These are phyloP conservation scores for Drosophila subpulchrella DNA, from an alignment of 1,140 invertebrate genomes.

Conservation along the genomic window DNA sequence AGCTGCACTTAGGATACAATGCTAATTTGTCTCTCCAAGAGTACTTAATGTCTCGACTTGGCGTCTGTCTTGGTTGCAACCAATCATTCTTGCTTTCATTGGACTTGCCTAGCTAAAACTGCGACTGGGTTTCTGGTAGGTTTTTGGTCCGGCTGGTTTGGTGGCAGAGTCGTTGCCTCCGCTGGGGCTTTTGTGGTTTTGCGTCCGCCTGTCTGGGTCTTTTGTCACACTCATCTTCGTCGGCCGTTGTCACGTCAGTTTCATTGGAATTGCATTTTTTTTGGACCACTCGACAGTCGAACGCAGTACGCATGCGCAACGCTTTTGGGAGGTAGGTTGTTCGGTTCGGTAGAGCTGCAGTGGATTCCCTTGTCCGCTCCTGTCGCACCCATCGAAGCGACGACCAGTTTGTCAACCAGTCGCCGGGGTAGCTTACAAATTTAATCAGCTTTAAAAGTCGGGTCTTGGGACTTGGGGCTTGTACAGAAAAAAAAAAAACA, in stretches of 20 bases:
- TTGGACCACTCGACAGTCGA: constrained; percentile 25
- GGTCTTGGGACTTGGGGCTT: constrained; percentile 13
- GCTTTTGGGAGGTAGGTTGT: constrained; percentile 1
- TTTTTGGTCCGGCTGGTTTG: constrained; percentile 18
- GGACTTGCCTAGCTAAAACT: constrained; percentile 44
- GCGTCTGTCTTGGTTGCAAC: no score
- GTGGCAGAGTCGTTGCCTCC: constrained; percentile 23
- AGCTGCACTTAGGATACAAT: no score
- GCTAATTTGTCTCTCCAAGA: not conserved
- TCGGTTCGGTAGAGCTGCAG: not conserved
- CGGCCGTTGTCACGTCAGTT: constrained; percentile 72
- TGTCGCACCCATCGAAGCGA: not conserved
- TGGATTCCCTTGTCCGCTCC: constrained; percentile 17
- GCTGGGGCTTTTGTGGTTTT: constrained; percentile 55
- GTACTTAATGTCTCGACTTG: constrained; percentile 1
- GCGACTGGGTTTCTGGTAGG: constrained; percentile 19
- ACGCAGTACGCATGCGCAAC: constrained; percentile 67
- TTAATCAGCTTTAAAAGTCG: constrained; percentile 73
- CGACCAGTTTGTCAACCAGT: constrained; percentile 78
- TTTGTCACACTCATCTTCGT: constrained; percentile 81
- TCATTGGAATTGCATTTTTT: constrained; percentile 75
- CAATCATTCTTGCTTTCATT: constrained; percentile 45
- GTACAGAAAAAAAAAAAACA: constrained; percentile 16
- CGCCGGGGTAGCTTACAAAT: constrained; percentile 68
- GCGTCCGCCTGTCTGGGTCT: constrained; percentile 57